Conservation (phyloP, 2,797 vertebrate genomes). For the Phalloptychus januarius region DNA sequence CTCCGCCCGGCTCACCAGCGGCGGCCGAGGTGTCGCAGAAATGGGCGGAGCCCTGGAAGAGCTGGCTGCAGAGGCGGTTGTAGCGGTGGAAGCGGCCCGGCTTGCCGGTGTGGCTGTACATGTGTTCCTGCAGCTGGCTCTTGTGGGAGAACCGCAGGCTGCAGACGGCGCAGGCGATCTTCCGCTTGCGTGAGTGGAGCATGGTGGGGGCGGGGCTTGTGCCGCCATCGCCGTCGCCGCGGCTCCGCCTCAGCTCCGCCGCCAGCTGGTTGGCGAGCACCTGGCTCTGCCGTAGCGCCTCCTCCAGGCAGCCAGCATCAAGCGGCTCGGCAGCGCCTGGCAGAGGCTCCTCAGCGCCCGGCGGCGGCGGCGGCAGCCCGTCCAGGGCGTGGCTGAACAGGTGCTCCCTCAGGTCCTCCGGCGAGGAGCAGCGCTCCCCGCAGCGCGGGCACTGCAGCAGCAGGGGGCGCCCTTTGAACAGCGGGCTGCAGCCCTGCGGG, state of each 20-base stretch:
- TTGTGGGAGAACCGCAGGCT: constrained; percentile 89
- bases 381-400: constrained; percentile 90
- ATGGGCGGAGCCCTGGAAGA: constrained; percentile 79
- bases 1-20: constrained; percentile 43
- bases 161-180: constrained; percentile 90
- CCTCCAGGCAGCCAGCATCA: constrained; percentile 77
- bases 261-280: constrained; percentile 81
- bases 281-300: constrained; percentile 89
- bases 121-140: constrained; percentile 94
- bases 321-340: constrained; percentile 71
- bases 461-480: constrained; percentile 79
- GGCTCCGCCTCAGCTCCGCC: constrained; percentile 71
- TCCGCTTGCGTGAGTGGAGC: constrained; percentile 89
- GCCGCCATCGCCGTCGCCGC: constrained; percentile 26
- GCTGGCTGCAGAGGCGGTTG: constrained; percentile 84
- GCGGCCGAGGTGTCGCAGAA: constrained; percentile 76
- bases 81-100: constrained; percentile 85
- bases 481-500: constrained; percentile 72
- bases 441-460: constrained; percentile 91
- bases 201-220: constrained; percentile 45
- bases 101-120: constrained; percentile 91
- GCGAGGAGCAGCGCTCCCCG: constrained; percentile 90
- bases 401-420: constrained; percentile 87
- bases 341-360: constrained; percentile 71
- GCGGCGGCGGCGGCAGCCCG: constrained; percentile 77